Evolutionary conservation across 2,113 vertebrate species (phyloP).

Genomic region (Thalassarche chlororhynchos): DNA sequence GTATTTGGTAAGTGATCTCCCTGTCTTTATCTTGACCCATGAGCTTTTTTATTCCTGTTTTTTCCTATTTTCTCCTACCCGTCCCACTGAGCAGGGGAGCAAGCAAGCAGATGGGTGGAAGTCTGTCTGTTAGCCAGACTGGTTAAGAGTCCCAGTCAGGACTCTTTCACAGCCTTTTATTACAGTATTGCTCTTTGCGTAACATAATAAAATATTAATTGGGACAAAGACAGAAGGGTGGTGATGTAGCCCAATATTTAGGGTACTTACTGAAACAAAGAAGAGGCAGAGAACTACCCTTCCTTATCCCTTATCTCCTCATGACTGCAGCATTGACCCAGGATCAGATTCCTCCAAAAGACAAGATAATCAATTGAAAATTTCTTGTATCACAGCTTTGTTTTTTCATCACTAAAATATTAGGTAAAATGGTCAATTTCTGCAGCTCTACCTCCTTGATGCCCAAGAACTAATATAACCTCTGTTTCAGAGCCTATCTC

Average conservation of each 20-base stretch:
- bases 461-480: neutral
- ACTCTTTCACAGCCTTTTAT: neutral
- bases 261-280: neutral
- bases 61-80: neutral
- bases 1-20: neutral
- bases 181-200: neutral
- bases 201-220: neutral
- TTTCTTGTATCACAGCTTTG: neutral
- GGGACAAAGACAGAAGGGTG: neutral
- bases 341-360: neutral
- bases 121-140: neutral
- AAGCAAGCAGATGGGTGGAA: neutral
- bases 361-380: neutral
- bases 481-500: neutral
- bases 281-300: neutral
- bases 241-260: neutral
- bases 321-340: neutral
- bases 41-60: neutral
- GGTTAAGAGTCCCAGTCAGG: neutral
- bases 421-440: neutral
- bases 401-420: neutral
- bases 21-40: neutral
- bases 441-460: neutral
- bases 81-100: fast-evolving
- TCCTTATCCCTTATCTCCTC: neutral